phyloP scores from a whole-genome alignment of 2,888 invertebrate species.

The Ferrisia virgata region DNA sequence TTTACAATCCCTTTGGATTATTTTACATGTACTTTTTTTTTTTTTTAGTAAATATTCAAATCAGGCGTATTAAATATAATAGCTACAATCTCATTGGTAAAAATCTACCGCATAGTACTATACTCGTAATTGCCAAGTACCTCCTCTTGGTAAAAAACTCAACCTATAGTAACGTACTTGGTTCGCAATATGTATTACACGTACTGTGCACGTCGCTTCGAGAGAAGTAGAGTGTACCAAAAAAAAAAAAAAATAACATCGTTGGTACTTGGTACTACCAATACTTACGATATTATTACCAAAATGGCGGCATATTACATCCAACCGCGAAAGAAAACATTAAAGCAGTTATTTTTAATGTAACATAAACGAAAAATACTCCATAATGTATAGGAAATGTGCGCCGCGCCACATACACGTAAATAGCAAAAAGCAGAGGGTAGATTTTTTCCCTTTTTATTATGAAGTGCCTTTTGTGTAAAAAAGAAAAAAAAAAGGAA shows the following conservation, averaged over 20 bases:
- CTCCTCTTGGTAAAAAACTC: not conserved
- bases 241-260: not conserved
- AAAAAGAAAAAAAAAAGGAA: conserved; percentile 24
- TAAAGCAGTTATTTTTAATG: conserved; percentile 44
- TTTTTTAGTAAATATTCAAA: too few species aligned
- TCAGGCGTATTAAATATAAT: too few species aligned
- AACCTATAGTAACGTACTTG: not conserved
- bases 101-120: not conserved
- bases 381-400: conserved; percentile 39
- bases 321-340: conserved; percentile 32
- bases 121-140: not conserved
- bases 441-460: conserved; percentile 45
- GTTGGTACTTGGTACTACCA: too few species aligned
- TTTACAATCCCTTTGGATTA: too few species aligned
- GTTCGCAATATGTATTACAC: not conserved
- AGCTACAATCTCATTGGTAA: not conserved
- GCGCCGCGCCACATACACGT: not conserved
- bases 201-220: not conserved
- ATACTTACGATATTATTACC: not conserved
- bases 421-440: conserved; percentile 29
- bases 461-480: conserved; percentile 43
- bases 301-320: conserved; percentile 17
- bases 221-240: too few species aligned
- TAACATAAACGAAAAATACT: conserved; percentile 44
- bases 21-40: too few species aligned